phyloP scores from a whole-genome alignment of 2,888 invertebrate genomes.

The Malacosoma neustria region DNA sequence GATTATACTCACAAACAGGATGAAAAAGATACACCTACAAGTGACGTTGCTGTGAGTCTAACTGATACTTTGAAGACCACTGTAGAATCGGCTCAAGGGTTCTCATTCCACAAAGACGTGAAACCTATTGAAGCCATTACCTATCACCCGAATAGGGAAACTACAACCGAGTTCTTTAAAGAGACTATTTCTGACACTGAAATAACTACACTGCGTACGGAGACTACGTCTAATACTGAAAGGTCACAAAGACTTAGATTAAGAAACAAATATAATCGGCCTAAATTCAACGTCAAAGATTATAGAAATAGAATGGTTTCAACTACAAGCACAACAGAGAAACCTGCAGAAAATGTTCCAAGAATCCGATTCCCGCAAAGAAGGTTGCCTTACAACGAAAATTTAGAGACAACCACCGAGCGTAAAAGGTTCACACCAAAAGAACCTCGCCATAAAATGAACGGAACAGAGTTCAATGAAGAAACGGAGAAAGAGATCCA shows the following conservation, averaged over 20 bases:
- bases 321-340: slow-evolving; percentile 64
- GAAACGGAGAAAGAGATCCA: slow-evolving; percentile 44
- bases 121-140: slow-evolving; percentile 55
- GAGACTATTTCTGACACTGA: slow-evolving; percentile 26
- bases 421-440: slow-evolving; percentile 69
- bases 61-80: slow-evolving; percentile 41
- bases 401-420: slow-evolving; percentile 59
- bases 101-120: slow-evolving; percentile 61
- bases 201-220: slow-evolving; percentile 36
- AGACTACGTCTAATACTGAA: slow-evolving; percentile 35
- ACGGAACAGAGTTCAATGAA: slow-evolving; percentile 42
- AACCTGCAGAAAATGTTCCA: slow-evolving; percentile 37
- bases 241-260: slow-evolving; percentile 46
- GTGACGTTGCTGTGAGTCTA: slow-evolving; percentile 57
- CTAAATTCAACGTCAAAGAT: slow-evolving; percentile 85
- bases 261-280: slow-evolving; percentile 77
- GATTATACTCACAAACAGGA: slow-evolving; percentile 68
- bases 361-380: slow-evolving; percentile 67
- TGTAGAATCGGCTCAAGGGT: slow-evolving; percentile 36
- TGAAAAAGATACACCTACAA: slow-evolving; percentile 69
- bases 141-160: slow-evolving; percentile 24
- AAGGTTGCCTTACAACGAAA: slow-evolving; percentile 51
- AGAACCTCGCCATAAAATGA: slow-evolving; percentile 52
- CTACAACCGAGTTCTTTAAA: slow-evolving; percentile 36
- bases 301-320: slow-evolving; percentile 79